Base-by-base conservation (phyloP, 2,113 vertebrate species). In the Turdus rufiventris region DNA sequence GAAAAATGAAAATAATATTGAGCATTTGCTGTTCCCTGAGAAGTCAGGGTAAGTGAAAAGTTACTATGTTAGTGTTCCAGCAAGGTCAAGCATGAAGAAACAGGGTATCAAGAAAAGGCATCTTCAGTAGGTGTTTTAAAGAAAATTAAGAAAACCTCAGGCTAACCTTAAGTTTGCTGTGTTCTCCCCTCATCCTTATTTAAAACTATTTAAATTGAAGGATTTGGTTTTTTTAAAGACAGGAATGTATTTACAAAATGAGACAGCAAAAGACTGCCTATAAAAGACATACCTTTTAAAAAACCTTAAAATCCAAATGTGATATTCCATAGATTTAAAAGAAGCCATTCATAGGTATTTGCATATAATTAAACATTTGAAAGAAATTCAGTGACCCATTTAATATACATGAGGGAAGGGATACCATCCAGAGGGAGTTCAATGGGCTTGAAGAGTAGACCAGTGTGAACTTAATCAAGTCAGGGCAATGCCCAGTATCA, bases 101-200 rank as follows among this genome's bases (percentile, higher is more conserved):
- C 1, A 31, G 23, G 3, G 12, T 43, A 2, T n/a, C 0, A 1
- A 28, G 21, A 29, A 79, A 80, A 65, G n/a, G 7, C 14, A 48
- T 70, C 10, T 87, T 28, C 48, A 62, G 13, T 33, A 56, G 36
- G 26, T 7, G 56, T 42, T 74, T 92, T 57, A 47, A 88, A 75
- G 13, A 60, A 72, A 54, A 13, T 51, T 21, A 15, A 36, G 38
- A 40, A 58, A 66, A 48, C 4, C 10, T 56, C 8, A 26, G n/a
- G 8, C 13, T 78, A 63, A 7, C 15, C 23, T 71, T 65, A 78
- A 82, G 18, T 81, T 51, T 65, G 8, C 24, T 36, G 3, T 60
- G 11, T 57, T 81, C 15, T 61, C 8, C 21, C 9, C 4, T 91
- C 9, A 58, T 40, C 4, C 8, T 71, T 53, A 53, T 66, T 84